Conservation (phyloP, 2,113 vertebrate genomes). For the Monarcha castaneiventris region DNA sequence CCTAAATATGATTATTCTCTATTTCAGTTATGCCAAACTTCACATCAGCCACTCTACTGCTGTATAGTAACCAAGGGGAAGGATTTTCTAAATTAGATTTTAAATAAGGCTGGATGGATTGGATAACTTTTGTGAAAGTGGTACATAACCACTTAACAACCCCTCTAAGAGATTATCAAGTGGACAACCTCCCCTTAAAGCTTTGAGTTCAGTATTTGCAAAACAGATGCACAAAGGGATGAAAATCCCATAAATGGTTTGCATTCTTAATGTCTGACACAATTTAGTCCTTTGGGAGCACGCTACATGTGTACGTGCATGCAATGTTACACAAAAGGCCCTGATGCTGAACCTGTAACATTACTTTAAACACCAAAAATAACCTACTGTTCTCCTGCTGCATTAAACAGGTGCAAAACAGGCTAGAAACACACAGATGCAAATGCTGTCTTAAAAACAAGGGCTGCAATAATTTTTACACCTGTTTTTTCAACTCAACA, state of each 20-base stretch:
- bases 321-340: background rate
- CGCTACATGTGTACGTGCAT: background rate
- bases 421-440: background rate
- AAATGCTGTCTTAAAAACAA: background rate
- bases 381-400: background rate
- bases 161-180: background rate
- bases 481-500: background rate
- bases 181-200: background rate
- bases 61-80: background rate
- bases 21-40: background rate
- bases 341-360: background rate
- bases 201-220: background rate
- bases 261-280: background rate
- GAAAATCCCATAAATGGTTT: slow-evolving; percentile 14
- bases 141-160: background rate
- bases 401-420: background rate
- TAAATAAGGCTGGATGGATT: background rate
- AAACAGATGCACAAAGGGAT: background rate
- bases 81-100: background rate
- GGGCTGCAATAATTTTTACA: background rate
- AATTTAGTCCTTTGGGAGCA: background rate
- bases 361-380: background rate
- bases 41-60: background rate
- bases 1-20: background rate
- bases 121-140: background rate